Conservation (phyloP, 2,888 invertebrate genomes). For the Sarcophaga carnaria region DNA sequence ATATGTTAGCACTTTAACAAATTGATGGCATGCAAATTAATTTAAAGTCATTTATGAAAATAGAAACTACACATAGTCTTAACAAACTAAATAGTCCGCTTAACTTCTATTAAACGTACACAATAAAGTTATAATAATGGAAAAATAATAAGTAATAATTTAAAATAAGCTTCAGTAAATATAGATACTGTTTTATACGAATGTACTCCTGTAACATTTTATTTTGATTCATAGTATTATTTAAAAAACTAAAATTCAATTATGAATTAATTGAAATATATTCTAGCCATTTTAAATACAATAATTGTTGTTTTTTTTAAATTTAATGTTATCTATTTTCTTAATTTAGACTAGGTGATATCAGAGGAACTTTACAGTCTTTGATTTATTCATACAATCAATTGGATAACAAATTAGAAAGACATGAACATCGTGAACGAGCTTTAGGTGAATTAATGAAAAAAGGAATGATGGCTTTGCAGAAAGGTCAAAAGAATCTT, state of each 20-base stretch:
- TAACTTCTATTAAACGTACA: too few relatives aligned
- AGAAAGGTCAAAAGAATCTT: slow-evolving; percentile 87
- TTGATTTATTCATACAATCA: slow-evolving; percentile 90
- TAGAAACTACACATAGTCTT: too few relatives aligned
- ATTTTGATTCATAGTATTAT: background rate
- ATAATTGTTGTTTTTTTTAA: background rate
- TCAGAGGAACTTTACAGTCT: slow-evolving; percentile 89
- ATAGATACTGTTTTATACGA: too few relatives aligned
- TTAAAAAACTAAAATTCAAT: background rate
- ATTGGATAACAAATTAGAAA: slow-evolving; percentile 91
- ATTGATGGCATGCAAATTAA: slow-evolving; percentile 62
- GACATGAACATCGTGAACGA: slow-evolving; percentile 92
- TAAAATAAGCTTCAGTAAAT: too few relatives aligned
- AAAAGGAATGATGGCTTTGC: slow-evolving; percentile 87
- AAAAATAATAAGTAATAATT: too few relatives aligned
- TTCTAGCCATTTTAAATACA: background rate
- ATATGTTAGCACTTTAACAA: slow-evolving; percentile 11
- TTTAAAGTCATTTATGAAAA: slow-evolving; percentile 41
- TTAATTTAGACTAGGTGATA: slow-evolving; percentile 76
- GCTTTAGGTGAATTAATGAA: slow-evolving; percentile 90
- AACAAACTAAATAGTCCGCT: too few relatives aligned
- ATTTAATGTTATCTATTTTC: slow-evolving; percentile 7
- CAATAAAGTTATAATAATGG: too few relatives aligned
- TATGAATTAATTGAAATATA: too few relatives aligned
- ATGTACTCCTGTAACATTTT: too few relatives aligned